phyloP scores from a whole-genome alignment of 1,140 invertebrate species.

The Xylocopa sonorina region DNA sequence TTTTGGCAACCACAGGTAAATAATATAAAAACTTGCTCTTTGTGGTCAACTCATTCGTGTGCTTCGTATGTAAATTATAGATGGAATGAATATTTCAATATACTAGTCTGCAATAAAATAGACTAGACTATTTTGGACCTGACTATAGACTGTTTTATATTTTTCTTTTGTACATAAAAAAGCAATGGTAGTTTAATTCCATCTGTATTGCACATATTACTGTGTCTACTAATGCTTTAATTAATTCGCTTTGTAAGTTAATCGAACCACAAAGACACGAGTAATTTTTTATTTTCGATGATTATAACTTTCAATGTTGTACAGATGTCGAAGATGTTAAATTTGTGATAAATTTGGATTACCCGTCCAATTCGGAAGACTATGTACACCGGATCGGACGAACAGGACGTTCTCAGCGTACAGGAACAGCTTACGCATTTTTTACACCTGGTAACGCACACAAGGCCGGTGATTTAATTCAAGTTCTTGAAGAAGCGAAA shows the following conservation, averaged over 20 bases:
- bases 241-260: conserved; percentile 75
- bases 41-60: conserved; percentile 76
- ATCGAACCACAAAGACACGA: conserved; percentile 79
- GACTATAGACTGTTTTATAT: not conserved
- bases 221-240: conserved; percentile 55
- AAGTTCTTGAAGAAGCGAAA: conserved; percentile 87
- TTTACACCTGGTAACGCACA: conserved; percentile 91
- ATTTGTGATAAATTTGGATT: conserved; percentile 97
- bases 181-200: no score
- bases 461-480: conserved; percentile 87
- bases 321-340: conserved; percentile 95
- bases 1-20: conserved; percentile 78
- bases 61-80: conserved; percentile 59
- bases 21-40: conserved; percentile 79
- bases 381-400: conserved; percentile 96
- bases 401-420: conserved; percentile 91
- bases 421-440: conserved; percentile 94
- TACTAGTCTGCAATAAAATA: no score
- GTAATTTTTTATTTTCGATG: conserved; percentile 55
- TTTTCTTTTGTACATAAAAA: no score
- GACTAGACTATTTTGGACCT: no score
- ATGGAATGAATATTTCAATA: conserved; percentile 56
- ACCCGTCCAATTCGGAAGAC: conserved; percentile 94
- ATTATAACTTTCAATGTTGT: conserved; percentile 68
- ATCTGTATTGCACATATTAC: conserved; percentile 56